phyloP scores from a whole-genome alignment of 1,140 invertebrate genomes.

The Pemphigus obesinymphae region DNA sequence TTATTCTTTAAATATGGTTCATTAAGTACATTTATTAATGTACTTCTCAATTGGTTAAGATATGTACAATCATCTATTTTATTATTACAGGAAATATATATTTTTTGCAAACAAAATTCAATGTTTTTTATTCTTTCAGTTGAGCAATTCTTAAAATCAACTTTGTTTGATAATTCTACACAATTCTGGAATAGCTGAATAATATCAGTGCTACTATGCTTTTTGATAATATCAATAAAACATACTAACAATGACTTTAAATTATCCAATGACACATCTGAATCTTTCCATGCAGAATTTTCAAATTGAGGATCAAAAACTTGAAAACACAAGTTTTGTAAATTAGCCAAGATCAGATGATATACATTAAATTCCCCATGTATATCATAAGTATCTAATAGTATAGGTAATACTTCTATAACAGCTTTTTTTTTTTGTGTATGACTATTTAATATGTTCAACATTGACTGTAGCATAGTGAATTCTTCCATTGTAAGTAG shows the following conservation, averaged over 20 bases:
- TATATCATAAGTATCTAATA: not conserved
- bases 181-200: not conserved
- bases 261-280: not conserved
- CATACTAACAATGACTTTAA: not conserved
- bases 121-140: constrained; percentile 8
- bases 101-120: not conserved
- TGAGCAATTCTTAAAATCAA: constrained; percentile 11
- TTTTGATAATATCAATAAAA: constrained; percentile 2
- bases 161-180: not conserved
- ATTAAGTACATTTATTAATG: not conserved
- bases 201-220: not conserved
- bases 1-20: constrained; percentile 15
- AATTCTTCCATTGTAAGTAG: constrained; percentile 27
- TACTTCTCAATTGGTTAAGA: not conserved
- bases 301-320: not conserved
- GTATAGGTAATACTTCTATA: not conserved
- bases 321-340: constrained; percentile 6
- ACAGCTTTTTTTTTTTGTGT: constrained; percentile 17
- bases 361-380: not conserved
- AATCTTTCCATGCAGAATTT: not conserved
- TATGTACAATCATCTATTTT: not conserved
- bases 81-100: not conserved
- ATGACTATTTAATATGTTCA: constrained; percentile 22
- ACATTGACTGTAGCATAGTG: constrained; percentile 10
- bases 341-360: not conserved